Percentiles rank a stretch among this genome's conserved stretches.
Conservation (phyloP, 2,113 vertebrate genomes). For the Sus scrofa region DNA sequence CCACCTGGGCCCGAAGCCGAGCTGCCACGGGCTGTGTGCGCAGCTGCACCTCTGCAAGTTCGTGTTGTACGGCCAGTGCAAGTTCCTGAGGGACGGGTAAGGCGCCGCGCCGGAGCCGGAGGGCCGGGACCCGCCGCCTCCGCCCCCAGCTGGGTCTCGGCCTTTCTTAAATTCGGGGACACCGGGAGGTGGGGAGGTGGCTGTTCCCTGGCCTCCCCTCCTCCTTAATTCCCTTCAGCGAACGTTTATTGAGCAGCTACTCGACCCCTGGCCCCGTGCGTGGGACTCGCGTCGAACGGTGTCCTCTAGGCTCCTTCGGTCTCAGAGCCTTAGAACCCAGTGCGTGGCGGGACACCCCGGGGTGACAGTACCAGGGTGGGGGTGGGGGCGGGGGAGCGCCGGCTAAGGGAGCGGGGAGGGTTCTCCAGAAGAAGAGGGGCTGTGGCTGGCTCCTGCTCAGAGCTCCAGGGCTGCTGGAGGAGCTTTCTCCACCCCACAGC, state of each 20-base stretch:
- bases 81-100: conserved; percentile 83
- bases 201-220: neutral
- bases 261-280: accelerated
- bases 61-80: conserved; percentile 86
- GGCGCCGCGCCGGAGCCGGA: neutral
- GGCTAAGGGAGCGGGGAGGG: neutral
- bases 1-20: conserved; percentile 53
- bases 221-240: neutral
- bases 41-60: conserved; percentile 88
- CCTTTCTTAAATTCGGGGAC: neutral
- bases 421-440: neutral
- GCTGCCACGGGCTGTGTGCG: conserved; percentile 80
- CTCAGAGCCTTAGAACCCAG: neutral
- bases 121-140: neutral
- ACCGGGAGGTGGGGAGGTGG: accelerated
- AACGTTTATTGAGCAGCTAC: neutral
- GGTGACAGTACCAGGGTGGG: neutral
- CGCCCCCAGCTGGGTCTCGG: accelerated
- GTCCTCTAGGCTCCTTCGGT: neutral
- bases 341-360: neutral
- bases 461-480: neutral
- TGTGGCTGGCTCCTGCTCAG: accelerated
- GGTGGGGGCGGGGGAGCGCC: no score
- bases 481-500: no score
- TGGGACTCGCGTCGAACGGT: no score